Percentiles rank a stretch among this genome's conserved stretches.
Evolutionary conservation across 1,140 invertebrate species (phyloP).

Genomic region (Drosophila murphyi): DNA sequence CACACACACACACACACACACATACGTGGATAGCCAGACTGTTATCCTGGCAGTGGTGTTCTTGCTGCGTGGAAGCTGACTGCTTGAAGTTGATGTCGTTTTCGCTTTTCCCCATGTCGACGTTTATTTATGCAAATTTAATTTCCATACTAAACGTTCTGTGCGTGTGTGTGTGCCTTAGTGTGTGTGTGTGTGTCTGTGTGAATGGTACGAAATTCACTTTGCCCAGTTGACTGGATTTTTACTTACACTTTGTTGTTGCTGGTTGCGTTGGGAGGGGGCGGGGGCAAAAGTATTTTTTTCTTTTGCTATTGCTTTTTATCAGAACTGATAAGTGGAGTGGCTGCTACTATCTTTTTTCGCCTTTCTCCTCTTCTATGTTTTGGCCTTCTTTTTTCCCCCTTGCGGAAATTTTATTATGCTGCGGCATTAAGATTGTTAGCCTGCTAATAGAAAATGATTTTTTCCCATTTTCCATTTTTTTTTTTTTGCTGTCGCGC

Average conservation of each 20-base stretch:
- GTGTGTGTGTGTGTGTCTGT: slow-evolving; percentile 19
- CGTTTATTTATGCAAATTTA: slow-evolving; percentile 83
- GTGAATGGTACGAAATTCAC: slow-evolving; percentile 62
- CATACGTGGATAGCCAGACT: slow-evolving; percentile 8
- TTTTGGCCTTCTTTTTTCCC: not conserved
- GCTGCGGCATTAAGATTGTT: slow-evolving; percentile 76
- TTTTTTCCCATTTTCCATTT: slow-evolving; percentile 39
- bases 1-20: slow-evolving; percentile 17
- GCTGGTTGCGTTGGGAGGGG: slow-evolving; percentile 46
- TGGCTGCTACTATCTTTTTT: slow-evolving; percentile 35
- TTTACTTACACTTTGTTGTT: slow-evolving; percentile 69
- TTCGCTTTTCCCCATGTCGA: slow-evolving; percentile 78
- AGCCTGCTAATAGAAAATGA: slow-evolving; percentile 79
- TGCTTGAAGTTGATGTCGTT: slow-evolving; percentile 59
- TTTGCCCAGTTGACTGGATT: slow-evolving; percentile 74
- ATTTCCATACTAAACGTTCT: slow-evolving; percentile 80
- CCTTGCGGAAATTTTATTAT: slow-evolving; percentile 68
- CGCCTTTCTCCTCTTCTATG: not conserved
- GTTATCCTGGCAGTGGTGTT: slow-evolving; percentile 63
- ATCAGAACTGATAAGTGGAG: slow-evolving; percentile 73
- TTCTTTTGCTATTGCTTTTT: slow-evolving; percentile 70
- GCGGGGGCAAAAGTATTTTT: slow-evolving; percentile 63
- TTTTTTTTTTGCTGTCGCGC: slow-evolving; percentile 36
- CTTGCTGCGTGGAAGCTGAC: slow-evolving; percentile 44
- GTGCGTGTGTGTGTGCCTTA: slow-evolving; percentile 33